Conservation (phyloP, 2,888 invertebrate genomes). For the Parnassius apollo region DNA sequence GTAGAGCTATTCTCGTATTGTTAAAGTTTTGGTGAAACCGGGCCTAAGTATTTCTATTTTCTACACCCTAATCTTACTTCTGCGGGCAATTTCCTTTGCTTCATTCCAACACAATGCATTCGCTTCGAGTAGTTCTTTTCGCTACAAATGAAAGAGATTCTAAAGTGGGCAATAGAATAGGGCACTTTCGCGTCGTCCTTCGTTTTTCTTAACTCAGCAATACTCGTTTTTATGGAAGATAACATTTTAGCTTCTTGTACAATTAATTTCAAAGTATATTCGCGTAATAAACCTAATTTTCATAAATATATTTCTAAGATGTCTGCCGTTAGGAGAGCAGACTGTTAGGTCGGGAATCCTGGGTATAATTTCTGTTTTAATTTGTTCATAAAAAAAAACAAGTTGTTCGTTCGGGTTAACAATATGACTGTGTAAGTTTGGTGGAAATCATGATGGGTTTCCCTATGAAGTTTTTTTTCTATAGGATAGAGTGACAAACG, state of each 20-base stretch:
- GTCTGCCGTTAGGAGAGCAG: too few species aligned
- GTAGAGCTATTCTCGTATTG: background rate
- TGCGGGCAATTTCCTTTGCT: constrained; percentile 2
- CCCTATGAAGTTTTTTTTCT: too few species aligned
- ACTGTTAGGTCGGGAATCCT: too few species aligned
- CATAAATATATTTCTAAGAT: too few species aligned
- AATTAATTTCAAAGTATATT: background rate
- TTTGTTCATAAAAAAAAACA: too few species aligned
- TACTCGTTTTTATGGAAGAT: background rate
- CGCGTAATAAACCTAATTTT: too few species aligned
- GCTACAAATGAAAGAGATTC: constrained; percentile 23
- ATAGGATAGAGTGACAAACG: too few species aligned
- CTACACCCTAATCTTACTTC: background rate
- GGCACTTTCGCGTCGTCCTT: constrained; percentile 7
- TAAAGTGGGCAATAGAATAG: constrained; percentile 22
- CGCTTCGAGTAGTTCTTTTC: constrained; percentile 12
- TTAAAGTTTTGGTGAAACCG: background rate
- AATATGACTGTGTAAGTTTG: too few species aligned
- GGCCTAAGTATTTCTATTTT: background rate
- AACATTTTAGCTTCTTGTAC: background rate
- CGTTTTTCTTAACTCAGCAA: constrained; percentile 3
- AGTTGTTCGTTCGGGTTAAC: too few species aligned
- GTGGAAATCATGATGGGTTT: too few species aligned
- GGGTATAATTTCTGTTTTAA: too few species aligned
- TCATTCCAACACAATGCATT: constrained; percentile 17